phyloP scores from a whole-genome alignment of 2,888 invertebrate genomes.

The Idaea aversata region DNA sequence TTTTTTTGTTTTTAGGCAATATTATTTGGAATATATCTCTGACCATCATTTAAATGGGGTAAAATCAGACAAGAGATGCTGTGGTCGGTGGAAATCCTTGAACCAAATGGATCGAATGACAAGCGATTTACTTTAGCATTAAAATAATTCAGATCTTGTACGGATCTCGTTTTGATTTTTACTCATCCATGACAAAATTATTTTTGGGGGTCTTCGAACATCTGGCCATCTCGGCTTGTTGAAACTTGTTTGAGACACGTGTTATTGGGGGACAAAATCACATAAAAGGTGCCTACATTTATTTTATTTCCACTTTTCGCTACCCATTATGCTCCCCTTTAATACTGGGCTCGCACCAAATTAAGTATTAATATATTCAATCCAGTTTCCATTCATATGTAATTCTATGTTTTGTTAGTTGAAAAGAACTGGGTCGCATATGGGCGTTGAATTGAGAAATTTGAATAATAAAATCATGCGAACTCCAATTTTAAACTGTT shows the following conservation, averaged over 20 bases:
- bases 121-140: constrained; percentile 3
- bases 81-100: not conserved
- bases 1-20: no score
- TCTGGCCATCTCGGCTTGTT: constrained; percentile 51
- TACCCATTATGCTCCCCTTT: constrained; percentile 69
- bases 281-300: constrained; percentile 31
- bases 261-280: constrained; percentile 56
- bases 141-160: not conserved
- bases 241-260: constrained; percentile 62
- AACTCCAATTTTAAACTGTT: constrained; percentile 42
- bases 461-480: constrained; percentile 65
- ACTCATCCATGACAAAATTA: not conserved
- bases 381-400: constrained; percentile 78
- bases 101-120: not conserved
- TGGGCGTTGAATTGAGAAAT: constrained; percentile 72
- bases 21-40: not conserved
- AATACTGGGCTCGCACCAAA: constrained; percentile 72
- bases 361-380: constrained; percentile 76
- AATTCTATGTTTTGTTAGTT: constrained; percentile 71
- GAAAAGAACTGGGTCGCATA: constrained; percentile 72
- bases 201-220: constrained; percentile 29
- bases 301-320: constrained; percentile 65
- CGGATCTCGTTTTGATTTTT: constrained; percentile 20
- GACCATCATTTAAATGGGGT: not conserved
- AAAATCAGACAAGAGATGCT: no score